Evolutionary conservation across 2,797 vertebrate species (phyloP), one percentile per base, ranked within the genome.

Genomic region (Myotis daubentonii): DNA sequence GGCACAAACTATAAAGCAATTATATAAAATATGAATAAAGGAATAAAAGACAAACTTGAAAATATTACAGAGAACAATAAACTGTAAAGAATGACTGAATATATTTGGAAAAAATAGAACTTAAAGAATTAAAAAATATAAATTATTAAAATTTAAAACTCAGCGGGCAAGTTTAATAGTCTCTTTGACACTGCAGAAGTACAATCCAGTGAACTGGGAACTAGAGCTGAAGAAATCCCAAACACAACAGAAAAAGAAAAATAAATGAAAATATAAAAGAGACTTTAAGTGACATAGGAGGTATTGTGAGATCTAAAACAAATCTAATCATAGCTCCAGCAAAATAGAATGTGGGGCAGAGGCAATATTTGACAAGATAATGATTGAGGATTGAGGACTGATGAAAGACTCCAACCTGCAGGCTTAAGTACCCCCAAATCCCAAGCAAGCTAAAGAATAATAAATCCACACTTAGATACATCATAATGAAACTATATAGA

Each of bases 391-490:
- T 57, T 94, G 44, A 85, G 38, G 93, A 90, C 25, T 66, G 8
- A 92, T 72, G 13, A 87, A 91, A 93, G 55, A 90, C 33, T 86
- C 38, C 70, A 92, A 82, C 23, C 4, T 38, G 82, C 33, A 88
- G 70, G 83, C 15, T 79, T 60, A 74, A 86, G 38, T 49, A 13
- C 28, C 66, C n/a, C n/a, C 41, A 89, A 78, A 89, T 68, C 33
- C 66, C 53, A 93, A 83, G 28, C 16, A 88, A 93, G 23, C 87
- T 80, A 92, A 95, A 94, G 30, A 95, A 80, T 84, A 96, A 92
- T 89, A 94, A 92, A 68, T 71, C 3, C 3, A 72, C 19, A 81
- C 25, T 81, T 62, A 41, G 17, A 65, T 38, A 72, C 11, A 68
- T 80, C 53, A 72, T 70, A 83, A 23, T 55, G 30, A 94, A 86